Conservation (phyloP, 1,140 invertebrate species). For the Bombus vancouverensis region DNA sequence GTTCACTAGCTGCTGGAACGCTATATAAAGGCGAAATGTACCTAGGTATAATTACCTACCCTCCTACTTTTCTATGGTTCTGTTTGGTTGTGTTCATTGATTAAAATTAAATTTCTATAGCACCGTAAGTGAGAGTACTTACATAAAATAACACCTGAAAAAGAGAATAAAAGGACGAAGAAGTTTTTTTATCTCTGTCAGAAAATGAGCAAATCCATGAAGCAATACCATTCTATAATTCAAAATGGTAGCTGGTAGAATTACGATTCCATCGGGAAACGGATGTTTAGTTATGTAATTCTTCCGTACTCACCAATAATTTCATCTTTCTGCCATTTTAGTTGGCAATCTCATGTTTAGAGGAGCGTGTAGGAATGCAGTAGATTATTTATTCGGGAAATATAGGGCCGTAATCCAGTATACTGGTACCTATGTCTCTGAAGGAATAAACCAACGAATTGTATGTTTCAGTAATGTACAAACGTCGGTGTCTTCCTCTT, state of each 20-base stretch:
- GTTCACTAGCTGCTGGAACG: too few relatives aligned
- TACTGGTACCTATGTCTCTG: not conserved
- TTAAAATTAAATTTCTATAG: too few relatives aligned
- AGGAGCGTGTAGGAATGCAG: not conserved
- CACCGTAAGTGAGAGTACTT: too few relatives aligned
- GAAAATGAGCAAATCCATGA: not conserved
- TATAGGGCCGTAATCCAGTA: not conserved
- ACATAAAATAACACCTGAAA: too few relatives aligned
- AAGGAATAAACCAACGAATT: not conserved
- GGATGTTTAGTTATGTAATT: not conserved
- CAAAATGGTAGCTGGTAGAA: not conserved
- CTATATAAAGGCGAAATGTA: too few relatives aligned
- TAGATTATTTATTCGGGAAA: constrained; percentile 9
- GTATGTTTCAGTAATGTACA: not conserved
- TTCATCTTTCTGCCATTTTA: constrained; percentile 18
- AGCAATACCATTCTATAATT: not conserved
- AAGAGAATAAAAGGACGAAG: too few relatives aligned
- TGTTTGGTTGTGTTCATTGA: too few relatives aligned
- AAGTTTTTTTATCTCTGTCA: too few relatives aligned
- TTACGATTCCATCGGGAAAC: not conserved
- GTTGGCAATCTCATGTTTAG: not conserved
- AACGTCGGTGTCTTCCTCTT: not conserved
- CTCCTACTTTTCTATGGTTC: too few relatives aligned
- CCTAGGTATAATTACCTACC: too few relatives aligned
- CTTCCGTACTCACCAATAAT: not conserved